Evolutionary conservation across 2,888 invertebrate species (phyloP), one percentile per base, ranked within the genome.

Genomic region (Trimorus sp.): DNA sequence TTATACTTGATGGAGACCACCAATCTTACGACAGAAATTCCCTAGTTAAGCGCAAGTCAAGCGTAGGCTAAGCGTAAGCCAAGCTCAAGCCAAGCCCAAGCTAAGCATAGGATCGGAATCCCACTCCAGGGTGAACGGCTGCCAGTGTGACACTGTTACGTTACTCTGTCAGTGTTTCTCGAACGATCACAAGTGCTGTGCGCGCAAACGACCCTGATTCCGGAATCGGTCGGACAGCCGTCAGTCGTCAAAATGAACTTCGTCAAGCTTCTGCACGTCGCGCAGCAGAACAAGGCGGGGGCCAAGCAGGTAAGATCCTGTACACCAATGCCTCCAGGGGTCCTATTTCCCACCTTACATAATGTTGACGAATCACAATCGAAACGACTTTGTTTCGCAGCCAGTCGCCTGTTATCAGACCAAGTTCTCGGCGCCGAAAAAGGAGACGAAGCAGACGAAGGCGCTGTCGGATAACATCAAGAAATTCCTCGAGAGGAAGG

Each of bases 381-480:
- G 26, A 4, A 26, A 26, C 26, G 26, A 26, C 26, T 26, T 26
- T 26, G 26, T 80, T 87, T 88, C 89, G 58, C 87, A 94, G 93
- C 49, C 84, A 0, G 90, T 92, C 42, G 93, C 93, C 85, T 96
- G 94, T 89, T 97, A 97, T 89, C 95, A 94, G 88, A 96, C 97
- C 1, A 95, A 95, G 85, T 97, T 96, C 89, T 94, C 95, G 82
- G 96, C 97, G 1, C 96, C 97, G 0, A 97, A 97, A 89, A 97
- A 97, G 88, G 95, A 95, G 87, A 93, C 94, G 51, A 95, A 95
- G 86, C 94, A 94, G 69, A 94, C 93, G 83, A 93, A 93, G 86
- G 93, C 92, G 79, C 92, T 97, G 7, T 97, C 97, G 0, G 94
- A 93, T 0, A 97, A 97, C 86, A 96, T 98, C 65, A 95, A 96